Conservation (phyloP, 1,140 invertebrate genomes). For the Penaeus vannamei region DNA sequence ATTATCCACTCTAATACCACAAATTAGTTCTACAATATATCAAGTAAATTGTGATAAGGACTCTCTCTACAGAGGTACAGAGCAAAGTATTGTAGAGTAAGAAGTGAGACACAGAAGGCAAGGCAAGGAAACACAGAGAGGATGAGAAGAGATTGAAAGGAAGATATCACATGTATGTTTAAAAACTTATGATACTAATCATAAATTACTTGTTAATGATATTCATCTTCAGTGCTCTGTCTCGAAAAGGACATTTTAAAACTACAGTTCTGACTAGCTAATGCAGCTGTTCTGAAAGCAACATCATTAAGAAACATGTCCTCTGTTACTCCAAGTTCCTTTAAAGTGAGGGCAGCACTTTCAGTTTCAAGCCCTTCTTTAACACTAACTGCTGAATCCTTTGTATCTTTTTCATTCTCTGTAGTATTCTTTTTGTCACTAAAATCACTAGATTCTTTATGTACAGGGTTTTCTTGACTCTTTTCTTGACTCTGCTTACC, state of each 20-base stretch:
- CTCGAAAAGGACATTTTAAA: constrained; percentile 63
- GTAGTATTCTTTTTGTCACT: neutral
- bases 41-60: too few species aligned
- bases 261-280: constrained; percentile 61
- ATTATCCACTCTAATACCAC: too few species aligned
- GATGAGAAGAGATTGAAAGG: constrained; percentile 5
- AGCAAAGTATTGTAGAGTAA: too few species aligned
- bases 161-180: neutral
- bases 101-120: too few species aligned
- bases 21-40: too few species aligned
- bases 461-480: neutral
- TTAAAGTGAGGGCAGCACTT: constrained; percentile 33
- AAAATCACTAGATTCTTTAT: neutral
- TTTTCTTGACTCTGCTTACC: neutral
- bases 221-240: constrained; percentile 60
- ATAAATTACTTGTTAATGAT: constrained; percentile 40
- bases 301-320: constrained; percentile 63
- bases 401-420: neutral
- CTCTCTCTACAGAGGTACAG: too few species aligned
- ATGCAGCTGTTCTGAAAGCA: constrained; percentile 60
- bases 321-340: constrained; percentile 53
- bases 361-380: constrained; percentile 16
- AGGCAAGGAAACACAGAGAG: too few species aligned
- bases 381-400: neutral
- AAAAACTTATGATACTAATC: neutral